A percentile compares a stretch with the other conserved stretches of the same genome.
These are phyloP conservation scores for Acropora tenuis DNA, from an alignment of 64 coral and sea anemone species.

Conservation along the genomic window DNA sequence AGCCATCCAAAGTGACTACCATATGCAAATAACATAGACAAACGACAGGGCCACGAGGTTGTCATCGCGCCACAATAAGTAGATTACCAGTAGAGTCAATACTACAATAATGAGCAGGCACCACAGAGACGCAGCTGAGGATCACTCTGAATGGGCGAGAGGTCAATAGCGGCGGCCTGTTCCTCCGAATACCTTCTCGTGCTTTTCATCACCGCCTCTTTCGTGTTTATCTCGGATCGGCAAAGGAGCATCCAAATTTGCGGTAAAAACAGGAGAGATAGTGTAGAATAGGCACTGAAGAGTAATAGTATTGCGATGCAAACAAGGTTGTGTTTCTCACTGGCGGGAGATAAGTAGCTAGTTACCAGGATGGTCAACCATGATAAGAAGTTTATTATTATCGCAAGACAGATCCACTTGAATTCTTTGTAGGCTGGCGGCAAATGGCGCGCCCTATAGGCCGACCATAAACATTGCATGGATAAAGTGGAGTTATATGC, in stretches of 20 bases:
- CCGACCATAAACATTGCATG: constrained; percentile 48
- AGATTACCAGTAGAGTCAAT: neutral
- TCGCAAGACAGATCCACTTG: constrained; percentile 72
- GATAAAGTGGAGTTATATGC: constrained; percentile 69
- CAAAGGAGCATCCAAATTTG: constrained; percentile 84
- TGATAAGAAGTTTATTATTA: constrained; percentile 70
- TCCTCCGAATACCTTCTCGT: constrained; percentile 78
- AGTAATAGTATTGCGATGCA: constrained; percentile 36
- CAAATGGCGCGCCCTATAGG: constrained; percentile 67
- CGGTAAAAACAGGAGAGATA: constrained; percentile 78
- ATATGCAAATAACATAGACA: too few species aligned
- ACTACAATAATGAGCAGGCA: neutral
- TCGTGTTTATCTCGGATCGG: constrained; percentile 82
- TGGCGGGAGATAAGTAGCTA: neutral
- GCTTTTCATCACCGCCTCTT: constrained; percentile 64
- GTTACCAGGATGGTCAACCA: constrained; percentile 53
- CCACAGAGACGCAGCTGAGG: neutral
- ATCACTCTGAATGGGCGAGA: neutral
- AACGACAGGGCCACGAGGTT: too few species aligned
- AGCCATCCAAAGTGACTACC: too few species aligned
- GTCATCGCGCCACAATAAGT: neutral
- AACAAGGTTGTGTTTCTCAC: constrained; percentile 37
- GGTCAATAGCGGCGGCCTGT: constrained; percentile 23
- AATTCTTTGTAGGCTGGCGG: constrained; percentile 81
- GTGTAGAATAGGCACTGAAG: constrained; percentile 66